phyloP scores from a whole-genome alignment of 2,113 vertebrate species.

The Vicugna pacos region DNA sequence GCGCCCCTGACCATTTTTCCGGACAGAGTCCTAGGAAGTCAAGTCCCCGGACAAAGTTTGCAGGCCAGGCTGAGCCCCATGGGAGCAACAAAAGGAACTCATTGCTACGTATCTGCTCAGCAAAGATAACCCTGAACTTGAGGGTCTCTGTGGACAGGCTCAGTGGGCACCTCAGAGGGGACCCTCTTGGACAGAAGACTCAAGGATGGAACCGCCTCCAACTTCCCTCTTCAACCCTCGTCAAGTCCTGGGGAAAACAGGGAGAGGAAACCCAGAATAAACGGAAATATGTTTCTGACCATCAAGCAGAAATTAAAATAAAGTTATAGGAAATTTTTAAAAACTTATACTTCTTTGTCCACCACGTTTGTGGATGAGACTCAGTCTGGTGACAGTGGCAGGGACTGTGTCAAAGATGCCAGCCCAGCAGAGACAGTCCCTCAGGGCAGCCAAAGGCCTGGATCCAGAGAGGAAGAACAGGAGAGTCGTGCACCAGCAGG shows the following conservation, averaged over 20 bases:
- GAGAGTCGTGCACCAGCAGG: too few species aligned
- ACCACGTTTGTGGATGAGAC: background rate
- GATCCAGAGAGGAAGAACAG: background rate
- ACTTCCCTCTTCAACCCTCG: background rate
- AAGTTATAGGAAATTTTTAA: background rate
- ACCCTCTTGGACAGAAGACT: background rate
- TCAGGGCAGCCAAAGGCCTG: background rate
- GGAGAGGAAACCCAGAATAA: background rate
- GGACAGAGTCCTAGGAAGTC: background rate
- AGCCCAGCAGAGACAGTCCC: background rate
- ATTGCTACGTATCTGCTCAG: rapidly evolving
- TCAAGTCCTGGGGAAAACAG: background rate
- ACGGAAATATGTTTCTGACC: background rate
- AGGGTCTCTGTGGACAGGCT: background rate
- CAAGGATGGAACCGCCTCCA: too few species aligned
- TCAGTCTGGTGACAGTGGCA: background rate
- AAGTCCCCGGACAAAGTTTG: too few species aligned
- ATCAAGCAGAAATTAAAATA: background rate
- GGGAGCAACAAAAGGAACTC: background rate
- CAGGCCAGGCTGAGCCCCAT: rapidly evolving
- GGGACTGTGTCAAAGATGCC: background rate
- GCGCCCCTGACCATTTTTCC: background rate
- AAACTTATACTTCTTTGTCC: background rate
- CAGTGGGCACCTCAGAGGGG: background rate
- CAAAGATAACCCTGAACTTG: background rate